Base-by-base conservation (phyloP, 2,113 vertebrate species). In the Pollimyrus isidori region DNA sequence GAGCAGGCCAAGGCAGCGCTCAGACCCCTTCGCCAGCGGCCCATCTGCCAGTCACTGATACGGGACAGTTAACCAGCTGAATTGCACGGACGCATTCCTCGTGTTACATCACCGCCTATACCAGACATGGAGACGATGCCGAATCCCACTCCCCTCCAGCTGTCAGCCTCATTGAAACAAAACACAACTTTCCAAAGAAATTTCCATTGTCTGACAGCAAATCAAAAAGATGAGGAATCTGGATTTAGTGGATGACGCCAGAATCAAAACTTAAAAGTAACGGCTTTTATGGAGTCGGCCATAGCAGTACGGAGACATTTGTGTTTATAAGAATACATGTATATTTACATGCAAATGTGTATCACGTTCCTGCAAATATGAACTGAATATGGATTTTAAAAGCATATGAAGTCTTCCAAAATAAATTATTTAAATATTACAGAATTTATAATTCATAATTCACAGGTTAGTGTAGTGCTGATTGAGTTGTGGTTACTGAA, bases 41-140 rank as follows among this genome's bases (percentile, higher is more conserved):
- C 52, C 30, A 53, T 48, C 88, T 84, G 88, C 10, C 23, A 48
- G 21, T 58, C 23, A 89, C 76, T 62, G 88, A 84, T 89, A 89
- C 7, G 21, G 39, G 30, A 83, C 50, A 17, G 26, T 23, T 49
- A 82, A 69, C 88, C 30, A 30, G 62, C 35, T 83, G 52, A 65
- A 50, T 1, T 30, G 52, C 3, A 58, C 35, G 45, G 23, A 84
- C n/a, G 50, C 42, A 39, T 58, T 58, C 86, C 30, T 13, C 17
- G 35, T n/a, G 48, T 87, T 52, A 87, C 30, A 58, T 3, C 26
- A 13, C 26, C 21, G 30, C 50, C 13, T 39, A 19, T 4, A 35
- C 52, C 46, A 86, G 30, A 39, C 49, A 35, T 17, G 19, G 50
- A 52, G 48, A 26, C n/a, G 11, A 35, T 17, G 45, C 15, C 21